Evolutionary conservation across 1,140 invertebrate species (phyloP).

Genomic region (Drosophila subobscura): DNA sequence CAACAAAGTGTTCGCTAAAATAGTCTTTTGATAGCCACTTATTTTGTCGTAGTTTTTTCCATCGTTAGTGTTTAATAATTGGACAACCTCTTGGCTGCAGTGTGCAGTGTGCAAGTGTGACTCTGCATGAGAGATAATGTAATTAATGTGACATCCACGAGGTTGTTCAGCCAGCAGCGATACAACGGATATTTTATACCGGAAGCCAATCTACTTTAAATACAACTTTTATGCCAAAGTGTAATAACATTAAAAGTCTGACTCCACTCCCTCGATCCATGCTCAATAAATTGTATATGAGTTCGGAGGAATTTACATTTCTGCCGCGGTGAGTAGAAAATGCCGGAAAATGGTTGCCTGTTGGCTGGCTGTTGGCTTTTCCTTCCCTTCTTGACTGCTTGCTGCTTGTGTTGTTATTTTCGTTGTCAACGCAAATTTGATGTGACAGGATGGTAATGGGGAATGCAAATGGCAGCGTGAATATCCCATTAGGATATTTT

Average conservation of each 20-base stretch:
- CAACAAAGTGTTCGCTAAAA: constrained; percentile 44
- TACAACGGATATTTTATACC: too few relatives aligned
- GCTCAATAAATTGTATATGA: constrained; percentile 69
- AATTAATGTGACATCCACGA: constrained; percentile 8
- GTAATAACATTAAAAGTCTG: constrained; percentile 49
- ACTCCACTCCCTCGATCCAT: constrained; percentile 36
- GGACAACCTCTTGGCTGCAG: neutral
- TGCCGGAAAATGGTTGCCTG: constrained; percentile 2
- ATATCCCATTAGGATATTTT: constrained; percentile 9
- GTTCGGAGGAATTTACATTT: constrained; percentile 69
- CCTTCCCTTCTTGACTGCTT: too few relatives aligned
- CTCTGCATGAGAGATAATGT: constrained; percentile 12
- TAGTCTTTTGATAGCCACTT: constrained; percentile 40
- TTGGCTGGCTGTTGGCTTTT: too few relatives aligned
- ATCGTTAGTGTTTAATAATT: constrained; percentile 3
- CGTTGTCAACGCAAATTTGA: constrained; percentile 38
- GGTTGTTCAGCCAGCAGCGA: constrained; percentile 3
- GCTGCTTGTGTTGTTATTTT: constrained; percentile 5
- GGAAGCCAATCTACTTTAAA: neutral
- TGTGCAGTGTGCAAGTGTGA: constrained; percentile 7
- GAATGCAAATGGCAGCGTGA: constrained; percentile 35
- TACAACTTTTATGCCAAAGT: constrained; percentile 32
- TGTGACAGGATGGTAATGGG: constrained; percentile 45
- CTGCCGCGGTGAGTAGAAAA: constrained; percentile 60
- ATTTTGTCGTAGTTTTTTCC: constrained; percentile 26